These are phyloP conservation scores for Himalopsyche japonica DNA, from an alignment of 2,888 invertebrate species.

Conservation along the genomic window DNA sequence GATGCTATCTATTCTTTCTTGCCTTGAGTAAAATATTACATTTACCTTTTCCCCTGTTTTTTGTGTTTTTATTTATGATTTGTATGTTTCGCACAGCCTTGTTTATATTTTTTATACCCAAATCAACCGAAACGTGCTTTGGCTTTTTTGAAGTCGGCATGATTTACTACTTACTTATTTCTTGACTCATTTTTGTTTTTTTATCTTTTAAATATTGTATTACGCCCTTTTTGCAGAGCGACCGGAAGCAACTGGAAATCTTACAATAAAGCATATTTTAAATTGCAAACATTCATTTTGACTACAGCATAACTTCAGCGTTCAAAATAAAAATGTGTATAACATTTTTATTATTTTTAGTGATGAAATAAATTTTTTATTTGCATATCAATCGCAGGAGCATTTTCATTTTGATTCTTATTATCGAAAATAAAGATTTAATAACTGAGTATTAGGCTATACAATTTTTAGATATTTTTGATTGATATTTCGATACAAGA, in stretches of 20 bases:
- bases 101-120: neutral
- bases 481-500: too few species aligned
- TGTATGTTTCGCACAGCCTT: neutral
- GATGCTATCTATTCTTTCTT: neutral
- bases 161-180: neutral
- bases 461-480: too few species aligned
- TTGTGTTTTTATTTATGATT: neutral
- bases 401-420: too few species aligned
- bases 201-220: neutral
- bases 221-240: neutral
- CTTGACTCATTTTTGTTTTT: neutral
- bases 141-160: neutral
- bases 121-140: neutral
- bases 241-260: neutral
- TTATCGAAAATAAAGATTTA: too few species aligned
- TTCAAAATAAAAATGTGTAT: too few species aligned
- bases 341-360: too few species aligned
- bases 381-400: too few species aligned
- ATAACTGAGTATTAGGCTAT: too few species aligned
- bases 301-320: too few species aligned
- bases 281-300: neutral
- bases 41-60: neutral
- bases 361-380: too few species aligned
- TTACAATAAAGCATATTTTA: neutral
- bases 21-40: neutral